Base-by-base conservation (phyloP, 2,797 vertebrate genomes). In the Furcifer pardalis region DNA sequence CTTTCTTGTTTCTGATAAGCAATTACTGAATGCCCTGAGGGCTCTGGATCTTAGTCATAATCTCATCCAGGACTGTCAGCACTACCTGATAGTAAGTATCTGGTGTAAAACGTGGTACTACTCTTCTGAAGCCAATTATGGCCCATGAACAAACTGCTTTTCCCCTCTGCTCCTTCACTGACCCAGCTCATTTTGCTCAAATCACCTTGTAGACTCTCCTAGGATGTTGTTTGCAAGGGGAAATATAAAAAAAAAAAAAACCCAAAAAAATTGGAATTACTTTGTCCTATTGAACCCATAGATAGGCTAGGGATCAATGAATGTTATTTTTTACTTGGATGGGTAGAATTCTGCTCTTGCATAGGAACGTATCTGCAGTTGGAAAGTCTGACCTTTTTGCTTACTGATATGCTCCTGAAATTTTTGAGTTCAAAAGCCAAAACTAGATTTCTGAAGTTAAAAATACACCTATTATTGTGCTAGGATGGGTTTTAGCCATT, bases 1-100 rank as follows among this genome's bases (percentile, higher is more conserved):
- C 68, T 37, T 81, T 84, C 86, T 90, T 69, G 2, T 88, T 27
- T 59, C 42, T 62, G 12, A 4, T 62, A 91, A 99, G 98, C 97
- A 95, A 95, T 96, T 99, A 92, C 84, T 99, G 89, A 99, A 98
- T 63, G 95, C 97, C 74, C 94, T 99, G 84, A 98, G 97, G 88
- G 95, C 95, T 87, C 94, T 99, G 95, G 97, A 99, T 93, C 94
- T 99, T 90, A 99, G 98, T 95, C 98, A 99, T 92, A 99, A 99
- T 95, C 97, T 95, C 94, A 96, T 99, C 87, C 96, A 96, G 92
- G 97, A 98, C 87, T 98, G 98, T 69, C 96, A 96, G 27, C 96
- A 96, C 86, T 98, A 98, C 92, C 93, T 99, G 79, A 97, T 92
- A 80, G 98, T 98, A 90, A 73, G 92, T 40, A 74, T 79, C 19